Evolutionary conservation across 2,888 invertebrate genomes (phyloP), one percentile per base, ranked within the genome.

Genomic region (Cerastis leucographa): DNA sequence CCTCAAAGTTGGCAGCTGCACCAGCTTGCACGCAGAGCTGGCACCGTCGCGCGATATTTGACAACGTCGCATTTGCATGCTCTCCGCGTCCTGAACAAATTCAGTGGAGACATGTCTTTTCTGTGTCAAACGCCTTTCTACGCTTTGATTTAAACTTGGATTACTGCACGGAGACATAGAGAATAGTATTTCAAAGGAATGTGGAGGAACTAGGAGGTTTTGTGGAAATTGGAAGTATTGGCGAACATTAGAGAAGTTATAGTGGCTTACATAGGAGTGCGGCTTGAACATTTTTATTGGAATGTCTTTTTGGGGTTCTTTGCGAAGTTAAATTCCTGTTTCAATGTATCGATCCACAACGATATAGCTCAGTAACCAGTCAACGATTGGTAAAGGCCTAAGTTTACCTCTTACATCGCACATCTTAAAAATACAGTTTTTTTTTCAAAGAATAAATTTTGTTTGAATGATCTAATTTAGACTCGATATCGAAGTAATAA

Each of bases 51-150:
- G 46, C 71, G 83, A 82, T 78, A 83, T 84, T 78, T 82, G 85
- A 83, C 86, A 79, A 68, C 79, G 75, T 59, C 68, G 65, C 73
- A 85, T 83, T 76, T 83, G 86, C 80, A 84, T 83, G 84, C 86
- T 40, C 44, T 49, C n/a, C 73, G 68, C 73, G 83, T 72, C 46
- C 72, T 61, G 62, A 46, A 74, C 83, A 54, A 71, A 78, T 85
- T 85, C 85, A 70, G 49, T 17, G 42, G 69, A 78, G 61, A 85
- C 85, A 79, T 85, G 84, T 85, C 74, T 67, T 72, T 85, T 69
- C 61, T 66, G 74, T 74, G 83, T 85, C 85, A 85, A 84, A 84
- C 67, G 79, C 14, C 29, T 67, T 74, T 79, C 61, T 40, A 59
- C 51, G 54, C 74, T 84, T 85, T 83, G 83, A 84, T 83, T 75